phyloP scores from a whole-genome alignment of 2,797 vertebrate genomes.

The Lagocephalus sceleratus region DNA sequence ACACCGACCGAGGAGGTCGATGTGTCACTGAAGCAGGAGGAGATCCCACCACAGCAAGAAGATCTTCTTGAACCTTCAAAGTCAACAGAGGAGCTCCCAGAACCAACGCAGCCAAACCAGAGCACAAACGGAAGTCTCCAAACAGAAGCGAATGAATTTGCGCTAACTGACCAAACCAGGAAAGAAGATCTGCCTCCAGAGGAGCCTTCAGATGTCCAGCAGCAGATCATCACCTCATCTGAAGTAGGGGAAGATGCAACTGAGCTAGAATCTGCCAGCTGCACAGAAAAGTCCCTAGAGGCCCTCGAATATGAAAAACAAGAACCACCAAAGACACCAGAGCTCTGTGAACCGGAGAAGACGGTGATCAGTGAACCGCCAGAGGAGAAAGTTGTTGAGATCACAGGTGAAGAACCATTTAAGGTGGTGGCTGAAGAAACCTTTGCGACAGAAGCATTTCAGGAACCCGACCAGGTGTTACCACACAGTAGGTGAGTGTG shows the following conservation, averaged over 20 bases:
- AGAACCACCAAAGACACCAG: conserved; percentile 25
- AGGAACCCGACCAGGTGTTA: conserved; percentile 40
- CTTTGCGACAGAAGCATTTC: conserved; percentile 17
- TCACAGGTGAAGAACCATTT: conserved; percentile 24
- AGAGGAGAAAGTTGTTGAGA: conserved; percentile 27
- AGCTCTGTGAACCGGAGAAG: conserved; percentile 22
- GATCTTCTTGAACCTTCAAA: conserved; percentile 43
- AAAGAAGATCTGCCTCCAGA: conserved; percentile 8
- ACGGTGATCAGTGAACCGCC: conserved; percentile 12
- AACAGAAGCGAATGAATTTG: conserved; percentile 9
- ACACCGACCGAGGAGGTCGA: conserved; percentile 66
- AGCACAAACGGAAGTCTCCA: conserved; percentile 14
- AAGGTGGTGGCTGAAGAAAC: conserved; percentile 21
- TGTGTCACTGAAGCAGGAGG: conserved; percentile 34
- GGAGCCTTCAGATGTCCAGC: conserved; percentile 12
- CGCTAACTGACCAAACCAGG: conserved; percentile 10
- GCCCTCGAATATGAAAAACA: conserved; percentile 23
- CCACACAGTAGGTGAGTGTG: conserved; percentile 62
- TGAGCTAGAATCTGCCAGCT: not conserved
- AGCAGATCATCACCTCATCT: not conserved
- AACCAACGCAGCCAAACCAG: conserved; percentile 18
- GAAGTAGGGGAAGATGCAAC: not conserved
- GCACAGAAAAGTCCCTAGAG: conserved; percentile 8
- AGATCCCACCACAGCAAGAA: conserved; percentile 21
- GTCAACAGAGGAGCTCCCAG: conserved; percentile 18